Evolutionary conservation across 2,797 vertebrate species (phyloP), one percentile per base, ranked within the genome.

Genomic region (Syndactyla subalaris): DNA sequence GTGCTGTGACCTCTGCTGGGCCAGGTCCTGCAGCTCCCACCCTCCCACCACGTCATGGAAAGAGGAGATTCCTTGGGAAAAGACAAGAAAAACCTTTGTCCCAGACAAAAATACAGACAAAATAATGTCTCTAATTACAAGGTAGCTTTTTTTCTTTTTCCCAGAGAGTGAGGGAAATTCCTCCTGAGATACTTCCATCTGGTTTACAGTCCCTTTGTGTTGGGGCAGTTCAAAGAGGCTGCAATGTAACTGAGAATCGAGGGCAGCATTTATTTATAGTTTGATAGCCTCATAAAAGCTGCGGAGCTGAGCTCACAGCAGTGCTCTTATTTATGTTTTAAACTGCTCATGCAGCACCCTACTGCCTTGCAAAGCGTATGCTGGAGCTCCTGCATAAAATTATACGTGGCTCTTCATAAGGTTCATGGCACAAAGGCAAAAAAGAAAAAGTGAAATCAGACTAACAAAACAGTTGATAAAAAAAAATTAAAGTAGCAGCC

Each of bases 231-330:
- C 91, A 92, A 86, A 96, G 89, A 86, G 34, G 73, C 89, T 94
- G 55, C 80, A 71, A 63, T 66, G 85, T 92, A 93, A 92, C 93
- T 59, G 95, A 90, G 95, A 93, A 91, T 85, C 18, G 79, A 93
- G 89, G 92, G 86, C 91, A 94, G 93, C 51, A 18, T 95, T 96
- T 92, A 95, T 95, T 96, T 97, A 93, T 95, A 97, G 95, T 82
- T 72, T 45, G 85, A 94, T 90, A 94, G 72, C 66, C 74, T 93
- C 89, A 85, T 89, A 78, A 89, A 93, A 75, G 79, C 95, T 57
- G 34, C 46, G 73, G 91, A 93, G 88, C 88, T 88, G 88, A 88
- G 89, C 83, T 97, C 85, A 57, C 91, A 93, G 91, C 92, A 88
- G 76, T 34, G 59, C 9, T 14, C 94, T 96, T 97, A 93, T 95